phyloP scores from a whole-genome alignment of 2,797 vertebrate genomes.

The Cynopterus sphinx region DNA sequence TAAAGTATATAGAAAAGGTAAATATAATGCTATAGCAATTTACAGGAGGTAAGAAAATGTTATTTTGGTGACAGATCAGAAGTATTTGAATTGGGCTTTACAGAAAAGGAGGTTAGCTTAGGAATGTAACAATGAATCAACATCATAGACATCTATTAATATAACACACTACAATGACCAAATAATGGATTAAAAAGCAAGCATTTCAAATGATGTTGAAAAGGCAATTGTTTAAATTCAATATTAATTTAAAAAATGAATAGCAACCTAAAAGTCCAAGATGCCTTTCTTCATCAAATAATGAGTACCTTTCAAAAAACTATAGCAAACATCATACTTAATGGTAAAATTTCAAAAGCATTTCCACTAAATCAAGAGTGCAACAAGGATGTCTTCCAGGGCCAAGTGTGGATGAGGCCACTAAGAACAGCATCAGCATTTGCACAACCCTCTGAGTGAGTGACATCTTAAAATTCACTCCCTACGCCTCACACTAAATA shows the following conservation, averaged over 20 bases:
- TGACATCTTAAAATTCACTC: background rate
- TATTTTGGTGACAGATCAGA: background rate
- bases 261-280: background rate
- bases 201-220: background rate
- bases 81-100: conserved; percentile 11
- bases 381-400: background rate
- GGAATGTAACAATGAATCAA: background rate
- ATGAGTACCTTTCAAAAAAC: background rate
- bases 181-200: background rate
- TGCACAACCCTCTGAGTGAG: background rate
- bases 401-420: background rate
- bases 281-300: conserved; percentile 1
- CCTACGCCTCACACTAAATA: background rate
- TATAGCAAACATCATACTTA: background rate
- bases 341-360: background rate
- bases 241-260: background rate
- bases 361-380: background rate
- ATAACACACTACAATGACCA: background rate
- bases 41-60: background rate
- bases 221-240: conserved; percentile 11
- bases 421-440: background rate
- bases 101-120: background rate
- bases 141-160: background rate
- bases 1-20: background rate
- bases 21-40: background rate